Evolutionary conservation across 2,888 invertebrate species (phyloP), one percentile per base, ranked within the genome.

Genomic region (Tuberolachnus salignus): DNA sequence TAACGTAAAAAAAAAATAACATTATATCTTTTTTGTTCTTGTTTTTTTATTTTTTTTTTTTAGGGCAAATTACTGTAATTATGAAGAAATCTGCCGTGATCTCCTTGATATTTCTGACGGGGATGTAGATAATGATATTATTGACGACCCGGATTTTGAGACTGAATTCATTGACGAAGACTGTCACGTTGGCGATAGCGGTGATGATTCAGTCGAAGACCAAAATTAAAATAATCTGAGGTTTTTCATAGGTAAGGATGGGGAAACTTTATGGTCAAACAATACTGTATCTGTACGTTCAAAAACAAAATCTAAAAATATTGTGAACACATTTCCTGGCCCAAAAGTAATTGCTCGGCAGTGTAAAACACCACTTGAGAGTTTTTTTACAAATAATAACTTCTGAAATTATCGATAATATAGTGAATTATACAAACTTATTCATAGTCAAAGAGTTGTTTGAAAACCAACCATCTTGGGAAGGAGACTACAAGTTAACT

Each of bases 351-450:
- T 55, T 55, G 55, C 9, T 55, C 19, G 55, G 55, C 55, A 55
- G 55, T 55, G 21, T 55, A 55, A 55, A 55, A 21, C 55, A 10
- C 55, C 55, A 55, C 55, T 55, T 55, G 3, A 55, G 55, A 21
- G 55, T 55, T 55, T 51, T 55, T 21, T 55, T 55, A n/a, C 21
- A 55, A 21, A 55, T 55, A 55, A 59, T 59, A 59, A 59, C 57
- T 13, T 59, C 57, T 59, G 57, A 59, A 59, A 59, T 59, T 23
- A 59, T 26, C 10, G 13, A 23, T 59, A 59, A 26, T 59, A 26
- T 23, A 59, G 57, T 59, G 57, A 59, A 59, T 26, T 59, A 59
- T 59, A 59, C 57, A 59, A 59, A 59, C 57, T 26, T 23, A 53
- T 53, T 53, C 53, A 59, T 59, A 59, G 14, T 23, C 57, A 59